These are phyloP conservation scores for Troides aeacus DNA, from an alignment of 2,888 invertebrate genomes.

Conservation along the genomic window DNA sequence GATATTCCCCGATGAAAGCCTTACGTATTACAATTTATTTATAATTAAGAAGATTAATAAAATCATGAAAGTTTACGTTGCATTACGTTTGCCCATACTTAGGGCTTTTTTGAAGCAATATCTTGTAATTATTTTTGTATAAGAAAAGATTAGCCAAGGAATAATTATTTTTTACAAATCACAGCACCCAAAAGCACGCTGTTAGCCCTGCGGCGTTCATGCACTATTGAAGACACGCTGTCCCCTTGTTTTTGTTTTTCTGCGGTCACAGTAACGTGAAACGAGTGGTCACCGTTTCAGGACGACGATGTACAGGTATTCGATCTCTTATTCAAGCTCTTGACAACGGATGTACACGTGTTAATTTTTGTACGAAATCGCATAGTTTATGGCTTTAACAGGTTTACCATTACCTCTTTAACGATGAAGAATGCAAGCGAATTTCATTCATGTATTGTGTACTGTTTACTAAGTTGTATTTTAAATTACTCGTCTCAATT, in stretches of 20 bases:
- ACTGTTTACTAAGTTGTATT: not conserved
- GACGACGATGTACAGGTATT: conserved; percentile 13
- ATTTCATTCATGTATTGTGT: not conserved
- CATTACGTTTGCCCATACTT: not conserved
- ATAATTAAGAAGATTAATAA: too few species aligned
- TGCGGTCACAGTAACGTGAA: conserved; percentile 75
- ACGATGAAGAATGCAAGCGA: not conserved
- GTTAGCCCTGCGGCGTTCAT: conserved; percentile 59
- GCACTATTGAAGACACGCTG: conserved; percentile 77
- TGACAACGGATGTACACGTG: conserved; percentile 24
- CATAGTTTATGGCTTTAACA: not conserved
- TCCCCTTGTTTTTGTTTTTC: conserved; percentile 73
- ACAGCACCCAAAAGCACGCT: not conserved
- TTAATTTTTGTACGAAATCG: not conserved
- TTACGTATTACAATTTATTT: too few species aligned
- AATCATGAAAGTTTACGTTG: too few species aligned
- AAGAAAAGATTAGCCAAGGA: not conserved
- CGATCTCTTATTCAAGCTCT: conserved; percentile 24
- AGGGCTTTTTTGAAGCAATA: not conserved
- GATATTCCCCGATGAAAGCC: too few species aligned
- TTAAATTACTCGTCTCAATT: too few species aligned
- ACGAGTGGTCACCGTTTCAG: conserved; percentile 46
- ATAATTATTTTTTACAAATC: conserved; percentile 1
- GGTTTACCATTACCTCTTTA: too few species aligned
- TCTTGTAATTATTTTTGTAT: not conserved